Percentiles rank a stretch among this genome's conserved stretches.
These are phyloP conservation scores for Drosophila paulistorum DNA, from an alignment of 1,140 invertebrate genomes.

Conservation along the genomic window DNA sequence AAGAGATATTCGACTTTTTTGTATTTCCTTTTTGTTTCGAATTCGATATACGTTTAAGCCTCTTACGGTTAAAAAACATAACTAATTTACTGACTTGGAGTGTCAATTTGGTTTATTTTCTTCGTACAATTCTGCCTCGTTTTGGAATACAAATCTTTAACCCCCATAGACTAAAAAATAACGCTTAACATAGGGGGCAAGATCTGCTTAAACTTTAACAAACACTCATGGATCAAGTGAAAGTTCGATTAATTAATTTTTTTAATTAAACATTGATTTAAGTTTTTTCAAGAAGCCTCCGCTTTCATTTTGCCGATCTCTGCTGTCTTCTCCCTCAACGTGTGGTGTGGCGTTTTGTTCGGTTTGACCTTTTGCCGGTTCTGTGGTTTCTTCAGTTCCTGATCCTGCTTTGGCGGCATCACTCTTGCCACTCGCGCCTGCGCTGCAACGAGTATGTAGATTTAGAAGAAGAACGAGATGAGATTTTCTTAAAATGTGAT, in stretches of 20 bases:
- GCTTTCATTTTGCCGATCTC: slow-evolving; percentile 31
- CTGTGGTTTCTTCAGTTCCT: slow-evolving; percentile 19
- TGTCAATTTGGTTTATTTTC: slow-evolving; percentile 51
- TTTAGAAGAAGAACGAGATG: slow-evolving; percentile 15
- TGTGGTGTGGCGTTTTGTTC: slow-evolving; percentile 28
- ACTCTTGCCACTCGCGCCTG: slow-evolving; percentile 58
- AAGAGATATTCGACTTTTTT: no score
- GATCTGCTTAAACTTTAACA: slow-evolving; percentile 53
- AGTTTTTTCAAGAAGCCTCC: slow-evolving; percentile 70
- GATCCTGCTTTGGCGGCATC: slow-evolving; percentile 14
- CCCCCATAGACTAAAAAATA: slow-evolving; percentile 33
- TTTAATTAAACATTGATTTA: slow-evolving; percentile 73
- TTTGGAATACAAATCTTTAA: slow-evolving; percentile 33
- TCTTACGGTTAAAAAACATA: background rate
- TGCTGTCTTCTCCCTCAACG: slow-evolving; percentile 6
- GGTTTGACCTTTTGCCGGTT: slow-evolving; percentile 21
- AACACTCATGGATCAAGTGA: slow-evolving; percentile 35
- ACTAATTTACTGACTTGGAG: slow-evolving; percentile 28
- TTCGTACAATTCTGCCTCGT: background rate
- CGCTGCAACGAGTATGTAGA: slow-evolving; percentile 52
- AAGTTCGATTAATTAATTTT: background rate
- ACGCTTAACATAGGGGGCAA: slow-evolving; percentile 32
- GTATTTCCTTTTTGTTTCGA: no score
- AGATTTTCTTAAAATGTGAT: background rate
- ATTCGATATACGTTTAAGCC: no score